Conservation (phyloP, 2,113 vertebrate species). For the Passer domesticus region DNA sequence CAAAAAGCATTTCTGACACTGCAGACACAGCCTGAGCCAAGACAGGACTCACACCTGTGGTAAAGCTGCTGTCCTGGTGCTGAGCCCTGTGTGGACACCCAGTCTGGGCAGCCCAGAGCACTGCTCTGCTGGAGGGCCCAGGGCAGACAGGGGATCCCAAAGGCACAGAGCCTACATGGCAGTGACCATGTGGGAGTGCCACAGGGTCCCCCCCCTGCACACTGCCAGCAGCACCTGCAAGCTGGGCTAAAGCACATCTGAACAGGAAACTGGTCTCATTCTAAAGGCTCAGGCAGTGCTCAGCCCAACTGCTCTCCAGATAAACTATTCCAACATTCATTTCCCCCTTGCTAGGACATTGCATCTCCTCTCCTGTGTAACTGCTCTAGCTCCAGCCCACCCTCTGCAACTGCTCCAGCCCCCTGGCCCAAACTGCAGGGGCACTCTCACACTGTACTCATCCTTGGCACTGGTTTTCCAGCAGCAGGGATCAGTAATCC, state of each 20-base stretch:
- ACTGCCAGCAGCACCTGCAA: rapidly evolving
- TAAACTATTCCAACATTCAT: not conserved
- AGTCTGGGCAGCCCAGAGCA: not conserved
- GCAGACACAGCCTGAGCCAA: not conserved
- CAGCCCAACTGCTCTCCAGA: not conserved
- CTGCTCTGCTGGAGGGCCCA: not conserved
- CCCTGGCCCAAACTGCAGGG: not conserved
- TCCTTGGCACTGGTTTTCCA: not conserved
- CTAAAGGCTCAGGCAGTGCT: not conserved
- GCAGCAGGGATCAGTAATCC: not conserved
- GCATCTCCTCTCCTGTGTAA: not conserved
- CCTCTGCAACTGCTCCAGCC: not conserved
- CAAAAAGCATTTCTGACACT: not conserved
- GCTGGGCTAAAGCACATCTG: not conserved
- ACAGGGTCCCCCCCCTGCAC: not conserved
- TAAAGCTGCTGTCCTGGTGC: not conserved
- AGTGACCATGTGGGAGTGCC: rapidly evolving
- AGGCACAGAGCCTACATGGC: not conserved
- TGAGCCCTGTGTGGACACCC: rapidly evolving
- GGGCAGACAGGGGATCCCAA: not conserved
- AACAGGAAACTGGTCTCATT: not conserved
- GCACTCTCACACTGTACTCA: rapidly evolving
- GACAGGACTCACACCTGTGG: not conserved
- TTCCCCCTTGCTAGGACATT: not conserved
- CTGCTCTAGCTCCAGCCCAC: not conserved